Evolutionary conservation across 2,888 invertebrate species (phyloP).

Genomic region (Apodemia zela): DNA sequence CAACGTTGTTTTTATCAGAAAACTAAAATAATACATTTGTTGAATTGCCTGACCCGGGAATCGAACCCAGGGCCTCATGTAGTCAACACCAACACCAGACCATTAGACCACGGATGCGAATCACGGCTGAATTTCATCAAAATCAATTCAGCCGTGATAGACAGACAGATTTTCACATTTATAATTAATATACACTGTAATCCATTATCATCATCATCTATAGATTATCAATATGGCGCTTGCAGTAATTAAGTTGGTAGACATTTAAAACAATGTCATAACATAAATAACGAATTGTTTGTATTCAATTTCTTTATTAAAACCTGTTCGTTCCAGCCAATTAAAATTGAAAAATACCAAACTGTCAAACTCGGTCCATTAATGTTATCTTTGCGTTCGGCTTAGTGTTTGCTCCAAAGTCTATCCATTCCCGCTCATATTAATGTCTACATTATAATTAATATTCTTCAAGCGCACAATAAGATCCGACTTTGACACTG

Average conservation of each 20-base stretch:
- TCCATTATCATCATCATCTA: no score
- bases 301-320: not conserved
- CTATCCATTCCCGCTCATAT: conserved; percentile 35
- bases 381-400: conserved; percentile 24
- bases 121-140: no score
- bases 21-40: no score
- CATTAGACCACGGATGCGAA: no score
- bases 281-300: conserved; percentile 9
- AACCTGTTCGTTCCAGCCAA: conserved; percentile 16
- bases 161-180: no score
- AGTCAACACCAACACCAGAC: no score
- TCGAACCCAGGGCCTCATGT: no score
- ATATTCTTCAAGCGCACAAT: conserved; percentile 52
- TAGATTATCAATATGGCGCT: not conserved
- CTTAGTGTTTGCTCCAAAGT: conserved; percentile 23
- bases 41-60: no score
- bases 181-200: no score
- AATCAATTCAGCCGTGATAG: no score
- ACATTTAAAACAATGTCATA: not conserved
- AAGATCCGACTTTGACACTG: conserved; percentile 53
- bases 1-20: no score
- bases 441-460: conserved; percentile 56
- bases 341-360: conserved; percentile 33
- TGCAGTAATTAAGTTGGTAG: not conserved
- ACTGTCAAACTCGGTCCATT: conserved; percentile 25